These are phyloP conservation scores for Habroteleia sp. DNA, from an alignment of 2,888 invertebrate genomes.

Conservation along the genomic window DNA sequence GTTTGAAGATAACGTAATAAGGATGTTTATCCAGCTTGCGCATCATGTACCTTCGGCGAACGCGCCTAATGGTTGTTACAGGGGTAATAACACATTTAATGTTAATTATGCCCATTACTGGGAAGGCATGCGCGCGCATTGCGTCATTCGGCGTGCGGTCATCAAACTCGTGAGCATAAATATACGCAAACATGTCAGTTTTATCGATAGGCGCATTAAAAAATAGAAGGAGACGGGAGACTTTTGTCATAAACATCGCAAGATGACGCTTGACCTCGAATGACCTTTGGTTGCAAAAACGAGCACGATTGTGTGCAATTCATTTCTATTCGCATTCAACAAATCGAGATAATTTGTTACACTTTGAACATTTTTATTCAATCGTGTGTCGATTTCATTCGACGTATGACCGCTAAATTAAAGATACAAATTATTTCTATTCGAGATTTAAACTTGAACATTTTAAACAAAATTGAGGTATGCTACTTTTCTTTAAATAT, in stretches of 20 bases:
- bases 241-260: background rate
- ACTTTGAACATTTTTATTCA: no score
- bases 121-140: constrained; percentile 64
- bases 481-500: no score
- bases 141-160: constrained; percentile 61
- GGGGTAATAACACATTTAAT: constrained; percentile 69
- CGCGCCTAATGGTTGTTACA: constrained; percentile 47
- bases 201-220: constrained; percentile 17
- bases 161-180: constrained; percentile 33
- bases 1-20: constrained; percentile 30
- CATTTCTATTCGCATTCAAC: no score
- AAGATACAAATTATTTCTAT: no score
- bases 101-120: constrained; percentile 72
- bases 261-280: no score
- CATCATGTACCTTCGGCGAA: constrained; percentile 26
- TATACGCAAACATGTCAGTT: constrained; percentile 34
- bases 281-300: no score
- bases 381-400: no score
- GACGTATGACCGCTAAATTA: no score
- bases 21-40: constrained; percentile 39
- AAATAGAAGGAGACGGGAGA: background rate
- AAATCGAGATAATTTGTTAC: no score
- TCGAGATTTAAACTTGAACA: no score
- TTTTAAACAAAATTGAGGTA: no score
- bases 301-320: no score